Percentiles rank a stretch among this genome's conserved stretches.
Conservation (phyloP, 2,113 vertebrate genomes). For the Gallinago media region DNA sequence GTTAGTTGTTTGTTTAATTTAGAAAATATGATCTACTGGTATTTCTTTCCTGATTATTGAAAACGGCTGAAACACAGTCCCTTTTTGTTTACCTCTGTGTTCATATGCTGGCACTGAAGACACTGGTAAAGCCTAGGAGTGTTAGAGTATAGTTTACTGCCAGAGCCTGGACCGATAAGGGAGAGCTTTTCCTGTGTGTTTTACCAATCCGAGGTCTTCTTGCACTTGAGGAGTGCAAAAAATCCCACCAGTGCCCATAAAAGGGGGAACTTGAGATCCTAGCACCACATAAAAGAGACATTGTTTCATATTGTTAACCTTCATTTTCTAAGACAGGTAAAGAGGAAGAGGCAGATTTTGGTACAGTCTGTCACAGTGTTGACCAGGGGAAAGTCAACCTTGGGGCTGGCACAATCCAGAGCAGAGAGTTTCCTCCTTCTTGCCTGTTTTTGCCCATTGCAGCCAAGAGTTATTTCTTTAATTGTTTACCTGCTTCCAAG, state of each 20-base stretch:
- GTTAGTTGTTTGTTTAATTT: not conserved
- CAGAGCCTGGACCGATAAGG: not conserved
- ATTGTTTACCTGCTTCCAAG: constrained; percentile 32
- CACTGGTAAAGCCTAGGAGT: not conserved
- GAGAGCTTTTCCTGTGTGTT: not conserved
- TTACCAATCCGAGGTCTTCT: not conserved
- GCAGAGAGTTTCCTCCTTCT: not conserved
- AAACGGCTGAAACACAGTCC: not conserved
- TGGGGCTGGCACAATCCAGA: not conserved
- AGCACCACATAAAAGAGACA: not conserved
- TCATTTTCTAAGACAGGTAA: not conserved
- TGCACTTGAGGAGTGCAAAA: not conserved
- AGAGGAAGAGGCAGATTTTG: not conserved
- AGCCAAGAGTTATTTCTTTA: not conserved
- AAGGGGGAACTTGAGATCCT: not conserved
- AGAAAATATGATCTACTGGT: not conserved
- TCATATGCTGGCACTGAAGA: not conserved
- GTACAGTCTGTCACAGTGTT: not conserved
- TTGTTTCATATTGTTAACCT: not conserved
- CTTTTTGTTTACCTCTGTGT: constrained; percentile 4
- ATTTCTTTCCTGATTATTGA: not conserved
- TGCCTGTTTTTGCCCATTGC: not conserved
- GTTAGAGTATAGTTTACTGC: not conserved
- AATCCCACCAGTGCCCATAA: not conserved
- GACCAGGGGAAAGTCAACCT: not conserved